A percentile compares a stretch with the other conserved stretches of the same genome.
These are phyloP conservation scores for Selenia dentaria DNA, from an alignment of 2,888 invertebrate species.

Conservation along the genomic window DNA sequence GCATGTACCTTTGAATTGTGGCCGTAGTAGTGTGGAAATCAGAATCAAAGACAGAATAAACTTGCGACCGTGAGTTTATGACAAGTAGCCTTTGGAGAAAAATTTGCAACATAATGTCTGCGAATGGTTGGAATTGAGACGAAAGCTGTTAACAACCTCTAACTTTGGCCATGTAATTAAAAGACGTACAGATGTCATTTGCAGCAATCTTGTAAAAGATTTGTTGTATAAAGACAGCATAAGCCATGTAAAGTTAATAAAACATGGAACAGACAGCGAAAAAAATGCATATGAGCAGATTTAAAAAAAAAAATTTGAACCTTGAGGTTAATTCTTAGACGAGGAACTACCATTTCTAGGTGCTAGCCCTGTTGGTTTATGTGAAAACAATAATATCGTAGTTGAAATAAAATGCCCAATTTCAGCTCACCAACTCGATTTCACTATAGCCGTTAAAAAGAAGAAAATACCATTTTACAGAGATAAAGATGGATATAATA, in stretches of 20 bases:
- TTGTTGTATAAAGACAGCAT: not conserved
- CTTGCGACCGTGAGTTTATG: not conserved
- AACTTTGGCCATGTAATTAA: slow-evolving; percentile 14
- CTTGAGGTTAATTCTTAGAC: slow-evolving; percentile 7
- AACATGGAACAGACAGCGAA: slow-evolving; percentile 4
- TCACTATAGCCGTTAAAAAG: not conserved
- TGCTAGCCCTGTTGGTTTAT: not conserved
- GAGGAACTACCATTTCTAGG: not conserved
- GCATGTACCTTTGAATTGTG: too few species aligned
- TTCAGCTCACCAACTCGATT: not conserved
- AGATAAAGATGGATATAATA: not conserved
- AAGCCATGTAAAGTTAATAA: not conserved
- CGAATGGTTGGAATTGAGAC: slow-evolving; percentile 22
- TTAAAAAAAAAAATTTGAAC: not conserved
- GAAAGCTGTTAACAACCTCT: slow-evolving; percentile 19
- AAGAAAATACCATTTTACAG: not conserved
- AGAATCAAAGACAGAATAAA: not conserved
- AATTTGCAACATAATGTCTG: slow-evolving; percentile 1
- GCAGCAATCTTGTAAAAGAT: slow-evolving; percentile 1
- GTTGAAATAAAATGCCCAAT: slow-evolving; percentile 1
- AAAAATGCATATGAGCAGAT: not conserved
- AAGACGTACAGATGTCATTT: not conserved
- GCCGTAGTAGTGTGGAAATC: too few species aligned
- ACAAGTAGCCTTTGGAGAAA: not conserved
- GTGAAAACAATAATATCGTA: not conserved